Evolutionary conservation across 1,140 invertebrate species (phyloP), one percentile per base, ranked within the genome.

Genomic region (Trissolcus basalis): DNA sequence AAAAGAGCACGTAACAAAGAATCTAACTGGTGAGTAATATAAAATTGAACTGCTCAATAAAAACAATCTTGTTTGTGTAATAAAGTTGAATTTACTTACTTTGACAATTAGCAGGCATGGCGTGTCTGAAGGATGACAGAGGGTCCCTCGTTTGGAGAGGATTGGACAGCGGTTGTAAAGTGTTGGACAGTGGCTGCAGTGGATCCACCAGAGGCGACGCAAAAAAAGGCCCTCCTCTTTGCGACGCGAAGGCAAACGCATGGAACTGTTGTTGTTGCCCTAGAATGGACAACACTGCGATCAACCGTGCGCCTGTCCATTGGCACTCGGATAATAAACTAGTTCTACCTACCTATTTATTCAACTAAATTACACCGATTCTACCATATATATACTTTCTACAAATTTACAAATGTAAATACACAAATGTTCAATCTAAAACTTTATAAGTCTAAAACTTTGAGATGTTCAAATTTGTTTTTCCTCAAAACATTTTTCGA

Each of bases 241-340:
- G 95, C 43, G 87, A 89, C 6, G 95, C 94, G 83, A 96, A 95
- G 63, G 95, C 94, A 86, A 96, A 95, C 32, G 90, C 90, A 87
- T 96, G 94, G 88, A 96, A 96, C 90, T 96, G 94, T 88, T 96
- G 95, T 88, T 96, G 95, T 89, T 96, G 94, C 90, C 94, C 94
- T 95, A 94, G 89, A 92, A 95, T 91, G 89, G 93, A 94, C 87
- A 95, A 90, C 92, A 95, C 93, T 94, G 91, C 89, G 85, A 88
- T 89, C 87, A 89, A 89, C 87, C 87, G 85, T 88, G 86, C 86
- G 86, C 87, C 87, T 89, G 87, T 85, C 86, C 87, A 70, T 58
- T 79, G 82, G 85, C 86, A 72, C 72, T 60, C 13, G 43, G 44
- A 56, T 67, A n/a, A n/a, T 74, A 69, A 45, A 3, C 7, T 7